Evolutionary conservation across 1,140 invertebrate genomes (phyloP).

Genomic region (Nasonia vitripennis): DNA sequence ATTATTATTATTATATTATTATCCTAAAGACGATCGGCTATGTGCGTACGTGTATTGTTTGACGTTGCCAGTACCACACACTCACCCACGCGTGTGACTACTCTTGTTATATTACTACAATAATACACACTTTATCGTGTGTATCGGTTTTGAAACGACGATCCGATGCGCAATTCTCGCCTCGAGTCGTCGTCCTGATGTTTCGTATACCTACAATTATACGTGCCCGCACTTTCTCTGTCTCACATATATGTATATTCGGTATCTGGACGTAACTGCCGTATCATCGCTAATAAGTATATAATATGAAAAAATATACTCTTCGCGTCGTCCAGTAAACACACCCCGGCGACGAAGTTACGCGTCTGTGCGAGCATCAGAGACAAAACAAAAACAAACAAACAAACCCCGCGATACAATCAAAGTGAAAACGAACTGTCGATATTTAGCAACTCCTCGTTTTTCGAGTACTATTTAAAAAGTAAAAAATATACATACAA

Average conservation of each 20-base stretch:
- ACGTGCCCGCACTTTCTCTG: not conserved
- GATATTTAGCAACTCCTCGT: conserved; percentile 47
- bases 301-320: not conserved
- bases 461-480: conserved; percentile 34
- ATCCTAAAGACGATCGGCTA: not conserved
- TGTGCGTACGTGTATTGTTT: not conserved
- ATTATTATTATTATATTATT: not conserved
- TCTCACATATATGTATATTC: not conserved
- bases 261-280: conserved; percentile 10
- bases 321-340: not conserved
- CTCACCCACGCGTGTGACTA: no score
- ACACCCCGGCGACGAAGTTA: not conserved
- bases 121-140: not conserved
- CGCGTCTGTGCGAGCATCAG: not conserved
- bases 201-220: not conserved
- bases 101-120: not conserved
- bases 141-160: not conserved
- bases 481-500: conserved; percentile 13
- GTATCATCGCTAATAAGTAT: not conserved
- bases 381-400: not conserved
- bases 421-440: conserved; percentile 49
- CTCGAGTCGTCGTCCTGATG: not conserved
- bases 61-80: not conserved
- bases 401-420: conserved; percentile 45
- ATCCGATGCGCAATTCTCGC: no score